A percentile compares a stretch with the other conserved stretches of the same genome.
Conservation (phyloP, 1,140 invertebrate species). For the Apis mellifera region DNA sequence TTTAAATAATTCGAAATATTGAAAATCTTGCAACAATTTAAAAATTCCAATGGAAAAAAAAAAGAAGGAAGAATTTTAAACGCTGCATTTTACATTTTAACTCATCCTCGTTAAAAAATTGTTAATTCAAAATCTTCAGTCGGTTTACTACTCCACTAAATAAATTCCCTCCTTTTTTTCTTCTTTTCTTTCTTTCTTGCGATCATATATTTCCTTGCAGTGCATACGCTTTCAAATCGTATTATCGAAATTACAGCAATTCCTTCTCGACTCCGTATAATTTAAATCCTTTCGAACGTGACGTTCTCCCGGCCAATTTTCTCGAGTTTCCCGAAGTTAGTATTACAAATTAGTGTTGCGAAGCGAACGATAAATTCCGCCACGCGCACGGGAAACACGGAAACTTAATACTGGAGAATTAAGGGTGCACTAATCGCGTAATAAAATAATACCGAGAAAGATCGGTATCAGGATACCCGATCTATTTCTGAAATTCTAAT, state of each 20-base stretch:
- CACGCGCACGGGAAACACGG: constrained; percentile 21
- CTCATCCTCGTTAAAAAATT: too few relatives aligned
- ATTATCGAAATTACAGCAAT: constrained; percentile 1
- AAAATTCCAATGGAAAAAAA: too few relatives aligned
- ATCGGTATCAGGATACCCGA: constrained; percentile 2
- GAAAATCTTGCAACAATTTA: too few relatives aligned
- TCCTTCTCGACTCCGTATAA: neutral
- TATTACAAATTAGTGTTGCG: neutral
- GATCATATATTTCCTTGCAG: neutral
- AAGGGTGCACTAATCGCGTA: constrained; percentile 25
- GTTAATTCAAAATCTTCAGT: too few relatives aligned
- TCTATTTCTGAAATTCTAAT: constrained; percentile 30
- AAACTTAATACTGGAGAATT: constrained; percentile 24
- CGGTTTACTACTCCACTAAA: too few relatives aligned
- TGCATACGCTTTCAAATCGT: neutral
- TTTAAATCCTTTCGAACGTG: neutral
- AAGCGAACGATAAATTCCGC: constrained; percentile 16
- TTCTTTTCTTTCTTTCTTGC: neutral
- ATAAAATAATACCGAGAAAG: constrained; percentile 30
- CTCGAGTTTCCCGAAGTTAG: constrained; percentile 22
- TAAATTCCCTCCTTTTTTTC: neutral
- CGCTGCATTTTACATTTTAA: too few relatives aligned
- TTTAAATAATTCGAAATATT: too few relatives aligned
- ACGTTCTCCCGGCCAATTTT: neutral
- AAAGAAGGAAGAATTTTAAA: too few relatives aligned